Evolutionary conservation across 1,140 invertebrate species (phyloP).

Genomic region (Formica exsecta): DNA sequence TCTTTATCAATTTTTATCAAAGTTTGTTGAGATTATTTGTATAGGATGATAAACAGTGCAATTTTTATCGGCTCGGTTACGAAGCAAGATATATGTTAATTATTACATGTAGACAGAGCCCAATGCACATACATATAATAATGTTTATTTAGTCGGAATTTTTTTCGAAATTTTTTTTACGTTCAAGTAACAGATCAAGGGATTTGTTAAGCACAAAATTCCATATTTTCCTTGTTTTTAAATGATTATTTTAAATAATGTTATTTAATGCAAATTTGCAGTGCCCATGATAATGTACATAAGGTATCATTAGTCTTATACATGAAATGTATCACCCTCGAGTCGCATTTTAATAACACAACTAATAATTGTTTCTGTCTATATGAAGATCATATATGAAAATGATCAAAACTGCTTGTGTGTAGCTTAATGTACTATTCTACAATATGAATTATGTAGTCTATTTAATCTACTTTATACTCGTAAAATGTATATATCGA

Average conservation of each 20-base stretch:
- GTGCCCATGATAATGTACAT: constrained; percentile 27
- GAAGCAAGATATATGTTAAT: background rate
- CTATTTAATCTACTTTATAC: constrained; percentile 32
- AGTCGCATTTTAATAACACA: constrained; percentile 16
- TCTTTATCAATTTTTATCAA: constrained; percentile 29
- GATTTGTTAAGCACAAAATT: background rate
- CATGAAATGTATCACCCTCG: background rate
- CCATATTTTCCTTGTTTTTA: constrained; percentile 37
- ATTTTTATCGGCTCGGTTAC: constrained; percentile 42
- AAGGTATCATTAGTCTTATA: constrained; percentile 13
- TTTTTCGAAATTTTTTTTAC: constrained; percentile 11
- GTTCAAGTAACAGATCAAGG: background rate
- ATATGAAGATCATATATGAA: background rate
- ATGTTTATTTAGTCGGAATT: background rate
- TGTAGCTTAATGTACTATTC: constrained; percentile 17
- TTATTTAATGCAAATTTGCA: constrained; percentile 1
- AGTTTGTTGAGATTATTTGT: background rate
- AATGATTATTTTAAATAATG: background rate
- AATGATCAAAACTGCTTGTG: constrained; percentile 34
- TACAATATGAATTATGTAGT: constrained; percentile 21
- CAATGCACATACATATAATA: background rate
- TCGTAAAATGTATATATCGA: constrained; percentile 21
- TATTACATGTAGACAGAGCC: background rate
- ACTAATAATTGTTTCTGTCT: background rate
- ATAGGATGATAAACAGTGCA: constrained; percentile 61